Base-by-base conservation (phyloP, 2,113 vertebrate genomes). In the Solea senegalensis region DNA sequence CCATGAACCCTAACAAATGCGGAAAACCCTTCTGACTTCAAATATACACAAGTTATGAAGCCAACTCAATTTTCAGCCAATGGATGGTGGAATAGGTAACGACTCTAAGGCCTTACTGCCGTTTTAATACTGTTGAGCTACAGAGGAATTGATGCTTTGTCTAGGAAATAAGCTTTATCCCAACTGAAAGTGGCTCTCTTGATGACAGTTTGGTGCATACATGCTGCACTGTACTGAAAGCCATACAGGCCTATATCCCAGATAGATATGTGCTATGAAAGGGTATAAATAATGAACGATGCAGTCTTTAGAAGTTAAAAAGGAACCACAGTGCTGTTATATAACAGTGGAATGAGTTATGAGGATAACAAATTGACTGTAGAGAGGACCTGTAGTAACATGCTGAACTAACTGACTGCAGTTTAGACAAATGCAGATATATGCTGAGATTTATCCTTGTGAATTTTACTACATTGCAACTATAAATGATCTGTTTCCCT, bases 201-300 rank as follows among this genome's bases (percentile, higher is more conserved):
- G 70, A 81, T 67, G 72, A 71, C 74, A 65, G 72, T 74, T 78
- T 69, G 65, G 54, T 12, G 72, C 79, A 76, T 63, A 74, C 61
- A 73, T 53, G 70, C 59, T 81, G 80, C 69, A 82, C 69, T 84
- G 86, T 69, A 48, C 65, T 79, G 63, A 84, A 65, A 72, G 65
- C 65, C 76, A 70, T 78, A 34, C 50, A 83, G 48, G 69, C 77
- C 62, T 69, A 64, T 72, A 80, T 67, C 40, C 58, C 57, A 54
- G 76, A 79, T 76, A 87, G 82, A 84, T 87, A 57, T 73, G 54
- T 54, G 74, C 83, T 80, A 77, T 82, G 83, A 82, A 85, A 84
- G 78, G 40, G 16, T 52, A 85, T 92, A 45, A 87, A 92, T 91
- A 89, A 91, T 92, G 69, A 80, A 91, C 62, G 68, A 70, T 53